Evolutionary conservation across 1,140 invertebrate genomes (phyloP).

Genomic region (Bombus polaris): DNA sequence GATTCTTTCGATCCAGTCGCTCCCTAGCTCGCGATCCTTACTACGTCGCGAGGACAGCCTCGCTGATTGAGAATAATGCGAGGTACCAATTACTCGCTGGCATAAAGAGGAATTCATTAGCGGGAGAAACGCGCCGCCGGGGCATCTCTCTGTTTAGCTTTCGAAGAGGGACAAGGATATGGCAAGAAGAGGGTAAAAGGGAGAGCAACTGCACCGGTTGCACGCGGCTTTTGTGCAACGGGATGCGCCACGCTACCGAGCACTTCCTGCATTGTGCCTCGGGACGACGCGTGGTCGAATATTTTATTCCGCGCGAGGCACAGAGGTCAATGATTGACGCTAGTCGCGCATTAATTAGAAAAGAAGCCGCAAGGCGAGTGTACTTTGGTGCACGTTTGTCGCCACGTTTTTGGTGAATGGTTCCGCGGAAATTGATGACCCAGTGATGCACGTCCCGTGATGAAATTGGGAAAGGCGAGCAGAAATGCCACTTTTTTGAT

Average conservation of each 20-base stretch:
- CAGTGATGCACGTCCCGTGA: background rate
- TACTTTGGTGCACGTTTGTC: background rate
- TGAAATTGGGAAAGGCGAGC: background rate
- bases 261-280: conserved; percentile 51
- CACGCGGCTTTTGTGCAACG: conserved; percentile 50
- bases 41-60: conserved; percentile 40
- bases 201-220: conserved; percentile 33
- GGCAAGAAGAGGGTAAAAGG: too few relatives aligned
- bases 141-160: conserved; percentile 23
- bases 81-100: conserved; percentile 66
- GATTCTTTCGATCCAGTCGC: conserved; percentile 8
- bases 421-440: background rate
- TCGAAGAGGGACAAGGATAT: background rate
- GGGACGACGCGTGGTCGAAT: conserved; percentile 25
- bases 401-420: background rate
- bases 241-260: conserved; percentile 41
- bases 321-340: conserved; percentile 15
- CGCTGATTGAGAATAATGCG: conserved; percentile 70
- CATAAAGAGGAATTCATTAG: conserved; percentile 67
- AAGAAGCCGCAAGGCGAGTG: background rate
- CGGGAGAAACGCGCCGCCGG: conserved; percentile 46
- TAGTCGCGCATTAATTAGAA: conserved; percentile 39
- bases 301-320: conserved; percentile 18
- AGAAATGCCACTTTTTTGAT: background rate
- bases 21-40: background rate